Percentiles rank a stretch among this genome's conserved stretches.
Conservation (phyloP, 2,888 invertebrate genomes). For the Nymphalis polychloros region DNA sequence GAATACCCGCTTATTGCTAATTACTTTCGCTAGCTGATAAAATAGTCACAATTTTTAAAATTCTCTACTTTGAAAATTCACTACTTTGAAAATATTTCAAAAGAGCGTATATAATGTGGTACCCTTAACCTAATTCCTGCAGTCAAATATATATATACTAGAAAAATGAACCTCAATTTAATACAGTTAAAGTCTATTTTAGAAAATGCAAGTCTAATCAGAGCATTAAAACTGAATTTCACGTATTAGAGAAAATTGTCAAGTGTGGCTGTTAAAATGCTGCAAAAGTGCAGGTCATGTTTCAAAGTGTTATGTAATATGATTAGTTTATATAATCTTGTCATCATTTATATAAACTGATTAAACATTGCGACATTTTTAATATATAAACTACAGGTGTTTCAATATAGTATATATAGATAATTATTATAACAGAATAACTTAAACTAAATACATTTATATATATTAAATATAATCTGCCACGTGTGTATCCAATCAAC, state of each 20-base stretch:
- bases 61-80: conserved; percentile 23
- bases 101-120: conserved; percentile 30
- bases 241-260: conserved; percentile 15
- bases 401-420: too few species aligned
- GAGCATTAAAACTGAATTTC: conserved; percentile 20
- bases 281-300: conserved; percentile 8
- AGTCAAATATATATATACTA: neutral
- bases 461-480: too few species aligned
- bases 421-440: too few species aligned
- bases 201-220: neutral
- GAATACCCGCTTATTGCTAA: neutral
- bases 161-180: conserved; percentile 2
- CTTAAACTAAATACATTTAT: too few species aligned
- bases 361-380: neutral
- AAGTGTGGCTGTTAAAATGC: neutral
- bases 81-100: conserved; percentile 29
- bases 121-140: conserved; percentile 32
- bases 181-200: conserved; percentile 11
- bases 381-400: too few species aligned
- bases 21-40: neutral
- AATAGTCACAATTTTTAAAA: conserved; percentile 4
- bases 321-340: conserved; percentile 1
- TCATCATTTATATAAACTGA: neutral
- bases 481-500: too few species aligned
- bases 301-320: neutral